Conservation (phyloP, 2,888 invertebrate species). For the Meliscaeva auricollis region DNA sequence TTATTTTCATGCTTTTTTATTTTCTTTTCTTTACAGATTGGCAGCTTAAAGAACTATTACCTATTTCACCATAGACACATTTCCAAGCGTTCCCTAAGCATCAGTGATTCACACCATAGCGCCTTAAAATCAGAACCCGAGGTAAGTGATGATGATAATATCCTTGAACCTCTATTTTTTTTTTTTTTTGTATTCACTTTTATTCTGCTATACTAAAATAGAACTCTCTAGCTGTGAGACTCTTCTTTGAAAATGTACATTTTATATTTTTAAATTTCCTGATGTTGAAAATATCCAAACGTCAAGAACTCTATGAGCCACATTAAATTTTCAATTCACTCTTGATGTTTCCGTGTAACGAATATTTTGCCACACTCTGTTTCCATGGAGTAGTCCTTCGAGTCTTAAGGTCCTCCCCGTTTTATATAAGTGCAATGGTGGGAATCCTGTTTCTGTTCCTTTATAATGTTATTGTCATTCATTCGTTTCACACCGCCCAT, state of each 20-base stretch:
- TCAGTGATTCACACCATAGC: slow-evolving; percentile 91
- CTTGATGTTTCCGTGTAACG: slow-evolving; percentile 44
- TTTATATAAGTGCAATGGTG: background rate
- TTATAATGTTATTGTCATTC: slow-evolving; percentile 43
- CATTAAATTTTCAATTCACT: slow-evolving; percentile 43
- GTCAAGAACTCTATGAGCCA: slow-evolving; percentile 57
- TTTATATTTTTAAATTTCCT: background rate
- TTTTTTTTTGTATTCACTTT: background rate
- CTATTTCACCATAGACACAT: slow-evolving; percentile 93
- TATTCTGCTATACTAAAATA: background rate
- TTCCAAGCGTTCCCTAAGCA: slow-evolving; percentile 92
- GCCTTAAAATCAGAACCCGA: slow-evolving; percentile 91
- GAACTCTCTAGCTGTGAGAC: background rate
- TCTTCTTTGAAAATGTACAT: background rate
- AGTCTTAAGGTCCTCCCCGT: background rate
- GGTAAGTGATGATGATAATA: slow-evolving; percentile 84
- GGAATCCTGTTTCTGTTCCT: background rate
- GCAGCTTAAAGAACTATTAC: slow-evolving; percentile 93
- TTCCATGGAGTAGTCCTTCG: background rate
- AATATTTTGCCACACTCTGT: slow-evolving; percentile 38
- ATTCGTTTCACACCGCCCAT: background rate
- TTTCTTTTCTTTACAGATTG: slow-evolving; percentile 89
- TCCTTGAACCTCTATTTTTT: background rate
- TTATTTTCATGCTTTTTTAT: slow-evolving; percentile 19
- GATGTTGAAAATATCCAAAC: background rate